These are phyloP conservation scores for Ceratina australensis DNA, from an alignment of 1,140 invertebrate genomes.

Conservation along the genomic window DNA sequence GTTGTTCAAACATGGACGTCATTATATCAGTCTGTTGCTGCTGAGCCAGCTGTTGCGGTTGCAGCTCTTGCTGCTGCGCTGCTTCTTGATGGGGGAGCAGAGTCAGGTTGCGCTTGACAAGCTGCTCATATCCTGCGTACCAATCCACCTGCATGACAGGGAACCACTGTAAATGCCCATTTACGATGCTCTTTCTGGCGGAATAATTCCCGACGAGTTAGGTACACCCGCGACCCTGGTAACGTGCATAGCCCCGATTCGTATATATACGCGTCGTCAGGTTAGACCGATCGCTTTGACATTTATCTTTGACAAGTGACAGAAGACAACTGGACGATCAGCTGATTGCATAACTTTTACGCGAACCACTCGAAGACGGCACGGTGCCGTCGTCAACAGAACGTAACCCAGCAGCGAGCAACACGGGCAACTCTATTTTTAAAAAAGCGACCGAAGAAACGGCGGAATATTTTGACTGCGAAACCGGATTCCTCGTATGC, in stretches of 20 bases:
- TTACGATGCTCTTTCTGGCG: background rate
- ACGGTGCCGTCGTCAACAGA: constrained; percentile 41
- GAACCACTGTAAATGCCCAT: constrained; percentile 50
- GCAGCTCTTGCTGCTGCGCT: constrained; percentile 62
- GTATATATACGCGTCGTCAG: constrained; percentile 57
- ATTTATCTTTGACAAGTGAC: constrained; percentile 79
- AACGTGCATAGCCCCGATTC: constrained; percentile 40
- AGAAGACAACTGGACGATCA: constrained; percentile 74
- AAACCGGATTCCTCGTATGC: constrained; percentile 50
- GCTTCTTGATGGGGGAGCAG: constrained; percentile 78
- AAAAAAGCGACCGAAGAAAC: constrained; percentile 48
- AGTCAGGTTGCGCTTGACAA: constrained; percentile 81
- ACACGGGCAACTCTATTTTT: constrained; percentile 59
- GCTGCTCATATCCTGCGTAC: constrained; percentile 80
- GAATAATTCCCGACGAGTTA: constrained; percentile 16
- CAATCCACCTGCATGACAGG: constrained; percentile 77
- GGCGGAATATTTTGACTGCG: constrained; percentile 50
- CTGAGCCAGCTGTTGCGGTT: constrained; percentile 62
- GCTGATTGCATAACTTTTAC: constrained; percentile 80
- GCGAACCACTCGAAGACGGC: constrained; percentile 57
- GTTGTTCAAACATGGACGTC: constrained; percentile 84
- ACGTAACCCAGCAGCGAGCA: constrained; percentile 28
- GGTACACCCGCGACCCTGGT: constrained; percentile 42
- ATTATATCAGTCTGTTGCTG: constrained; percentile 69
- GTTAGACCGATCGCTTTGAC: constrained; percentile 68